Evolutionary conservation across 2,888 invertebrate species (phyloP).

Genomic region (Scaptomyza tumidula): DNA sequence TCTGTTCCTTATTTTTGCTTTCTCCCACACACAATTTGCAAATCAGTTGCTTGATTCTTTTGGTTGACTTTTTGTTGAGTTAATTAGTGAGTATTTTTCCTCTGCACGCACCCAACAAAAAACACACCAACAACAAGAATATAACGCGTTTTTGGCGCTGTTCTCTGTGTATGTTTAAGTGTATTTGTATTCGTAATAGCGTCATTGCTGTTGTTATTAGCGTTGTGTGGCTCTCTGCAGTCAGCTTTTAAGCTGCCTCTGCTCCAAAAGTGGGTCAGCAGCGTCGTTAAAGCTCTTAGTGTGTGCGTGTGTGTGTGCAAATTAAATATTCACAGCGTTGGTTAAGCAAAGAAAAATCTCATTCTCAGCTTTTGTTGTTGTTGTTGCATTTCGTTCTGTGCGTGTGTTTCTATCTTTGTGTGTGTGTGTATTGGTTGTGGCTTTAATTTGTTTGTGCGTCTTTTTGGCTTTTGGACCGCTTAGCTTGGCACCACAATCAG

Average conservation of each 20-base stretch:
- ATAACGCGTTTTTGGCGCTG: conserved; percentile 56
- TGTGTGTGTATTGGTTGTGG: conserved; percentile 22
- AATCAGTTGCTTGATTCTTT: conserved; percentile 73
- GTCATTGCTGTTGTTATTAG: conserved; percentile 71
- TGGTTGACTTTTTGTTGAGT: conserved; percentile 68
- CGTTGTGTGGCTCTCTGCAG: conserved; percentile 59
- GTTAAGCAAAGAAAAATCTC: conserved; percentile 77
- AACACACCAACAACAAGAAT: conserved; percentile 40
- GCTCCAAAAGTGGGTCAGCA: conserved; percentile 71
- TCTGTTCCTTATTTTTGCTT: conserved; percentile 8
- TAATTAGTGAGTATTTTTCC: conserved; percentile 80
- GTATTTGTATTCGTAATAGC: conserved; percentile 71
- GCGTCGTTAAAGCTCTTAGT: conserved; percentile 67
- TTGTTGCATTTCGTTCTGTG: conserved; percentile 60
- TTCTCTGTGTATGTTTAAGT: conserved; percentile 26
- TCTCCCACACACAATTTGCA: conserved; percentile 66
- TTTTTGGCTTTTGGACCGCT: conserved; percentile 47
- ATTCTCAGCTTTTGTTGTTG: conserved; percentile 59
- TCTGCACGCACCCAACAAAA: conserved; percentile 65
- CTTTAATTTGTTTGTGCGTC: conserved; percentile 49
- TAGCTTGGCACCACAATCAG: conserved; percentile 45
- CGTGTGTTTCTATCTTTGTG: conserved; percentile 14
- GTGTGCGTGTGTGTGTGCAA: conserved; percentile 63
- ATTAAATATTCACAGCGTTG: conserved; percentile 79
- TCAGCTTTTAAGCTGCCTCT: conserved; percentile 67